phyloP scores from a whole-genome alignment of 2,113 vertebrate genomes.

The Paedocypris sp. region DNA sequence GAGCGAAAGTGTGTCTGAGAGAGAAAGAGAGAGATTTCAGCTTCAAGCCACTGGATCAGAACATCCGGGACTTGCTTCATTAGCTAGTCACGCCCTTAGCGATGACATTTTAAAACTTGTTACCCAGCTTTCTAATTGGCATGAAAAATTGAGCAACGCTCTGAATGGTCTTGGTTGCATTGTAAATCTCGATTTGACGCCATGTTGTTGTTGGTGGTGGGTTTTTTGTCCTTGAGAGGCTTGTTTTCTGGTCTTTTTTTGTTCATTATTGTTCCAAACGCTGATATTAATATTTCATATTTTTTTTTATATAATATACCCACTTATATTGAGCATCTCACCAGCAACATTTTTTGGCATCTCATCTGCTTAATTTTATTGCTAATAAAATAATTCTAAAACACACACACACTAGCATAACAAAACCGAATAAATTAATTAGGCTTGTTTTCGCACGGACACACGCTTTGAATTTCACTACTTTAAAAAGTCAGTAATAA shows the following conservation, averaged over 20 bases:
- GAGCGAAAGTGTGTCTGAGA: neutral
- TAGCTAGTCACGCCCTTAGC: slow-evolving; percentile 54
- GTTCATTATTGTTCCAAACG: neutral
- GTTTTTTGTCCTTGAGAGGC: neutral
- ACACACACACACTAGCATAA: neutral
- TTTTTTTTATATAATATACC: too few species aligned
- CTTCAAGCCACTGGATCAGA: slow-evolving; percentile 44
- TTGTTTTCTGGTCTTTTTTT: neutral
- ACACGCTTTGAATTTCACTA: neutral
- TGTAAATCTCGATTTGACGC: slow-evolving; percentile 32
- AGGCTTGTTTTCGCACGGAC: neutral
- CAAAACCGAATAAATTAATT: slow-evolving; percentile 4
- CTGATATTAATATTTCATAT: too few species aligned
- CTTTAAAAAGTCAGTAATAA: neutral
- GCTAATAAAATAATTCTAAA: neutral
- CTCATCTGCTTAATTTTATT: too few species aligned
- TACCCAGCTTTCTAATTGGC: slow-evolving; percentile 50
- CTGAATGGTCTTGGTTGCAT: slow-evolving; percentile 19
- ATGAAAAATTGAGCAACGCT: slow-evolving; percentile 48
- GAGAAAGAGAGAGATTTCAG: slow-evolving; percentile 31
- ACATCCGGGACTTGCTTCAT: slow-evolving; percentile 54
- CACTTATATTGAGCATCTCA: too few species aligned
- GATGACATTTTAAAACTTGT: slow-evolving; percentile 61
- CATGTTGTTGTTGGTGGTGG: neutral
- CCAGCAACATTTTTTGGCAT: too few species aligned